Evolutionary conservation across 1,140 invertebrate species (phyloP), one percentile per base, ranked within the genome.

Genomic region (Pseudomyrmex cubaensis): DNA sequence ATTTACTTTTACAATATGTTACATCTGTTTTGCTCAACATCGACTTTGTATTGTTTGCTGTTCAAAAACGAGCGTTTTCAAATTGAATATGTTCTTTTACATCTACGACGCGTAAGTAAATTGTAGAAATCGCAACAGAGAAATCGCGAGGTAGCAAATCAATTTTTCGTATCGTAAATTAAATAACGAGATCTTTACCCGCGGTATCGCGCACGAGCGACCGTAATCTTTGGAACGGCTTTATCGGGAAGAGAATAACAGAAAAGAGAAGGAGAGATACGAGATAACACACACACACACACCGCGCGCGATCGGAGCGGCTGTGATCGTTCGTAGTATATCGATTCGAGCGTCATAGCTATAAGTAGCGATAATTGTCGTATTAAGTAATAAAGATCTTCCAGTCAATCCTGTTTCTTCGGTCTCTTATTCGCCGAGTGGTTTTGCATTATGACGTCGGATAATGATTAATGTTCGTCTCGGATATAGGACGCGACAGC

Each of bases 321-420:
- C 48, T 25, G 25, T 25, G 2, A 25, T 3, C 1, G 9, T 15
- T 52, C 2, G 10, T 54, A 59, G 12, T 0, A 25, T 25, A 54
- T 35, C 50, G 67, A 61, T 50, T 4, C 48, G 35, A 35, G 10
- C 44, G n/a, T 76, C 44, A 69, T 35, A 12, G 13, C 48, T 10
- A 76, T 75, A 57, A 83, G 69, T 61, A 46, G n/a, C 22, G 12
- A 46, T 57, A 72, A 76, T 69, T 85, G 50, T 46, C 7, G 22
- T n/a, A n/a, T 69, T 22, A 25, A 13, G 69, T 77, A 48, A 69
- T 56, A 54, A 35, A n/a, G 13, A 69, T 20, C 4, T 35, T 3
- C n/a, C 20, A 63, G 2, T 67, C 67, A 9, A 22, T 77, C 8
- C 12, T 22, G 12, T 44, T 78, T 35, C 48, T 15, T 75, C 64